These are phyloP conservation scores for Alligator mississippiensis DNA, from an alignment of 2,113 vertebrate species.

Conservation along the genomic window DNA sequence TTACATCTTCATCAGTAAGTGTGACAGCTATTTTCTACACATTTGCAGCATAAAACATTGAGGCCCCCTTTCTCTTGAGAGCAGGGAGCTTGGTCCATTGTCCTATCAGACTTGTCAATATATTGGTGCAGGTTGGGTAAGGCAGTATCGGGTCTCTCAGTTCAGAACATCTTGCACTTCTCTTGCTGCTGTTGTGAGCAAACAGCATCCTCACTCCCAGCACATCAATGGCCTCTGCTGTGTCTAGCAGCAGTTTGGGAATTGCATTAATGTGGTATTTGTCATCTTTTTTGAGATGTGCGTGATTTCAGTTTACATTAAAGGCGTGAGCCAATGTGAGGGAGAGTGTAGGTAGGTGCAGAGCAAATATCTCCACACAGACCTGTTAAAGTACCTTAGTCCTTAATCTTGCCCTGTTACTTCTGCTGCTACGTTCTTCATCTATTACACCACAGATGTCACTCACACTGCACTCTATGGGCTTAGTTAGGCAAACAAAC, in stretches of 20 bases:
- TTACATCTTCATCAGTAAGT: neutral
- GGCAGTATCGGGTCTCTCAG: neutral
- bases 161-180: neutral
- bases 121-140: conserved; percentile 1
- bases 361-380: neutral
- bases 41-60: neutral
- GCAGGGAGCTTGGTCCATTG: neutral
- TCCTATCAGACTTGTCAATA: neutral
- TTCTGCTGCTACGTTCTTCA: neutral
- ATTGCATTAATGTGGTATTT: neutral
- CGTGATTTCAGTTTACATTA: neutral
- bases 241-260: neutral
- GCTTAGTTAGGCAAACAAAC: neutral
- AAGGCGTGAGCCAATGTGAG: neutral
- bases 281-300: neutral
- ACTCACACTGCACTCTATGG: neutral
- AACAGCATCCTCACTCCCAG: neutral
- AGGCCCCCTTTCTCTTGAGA: neutral
- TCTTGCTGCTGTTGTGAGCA: neutral
- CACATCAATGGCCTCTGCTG: accelerated
- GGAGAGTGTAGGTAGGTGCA: neutral
- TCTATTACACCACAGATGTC: neutral
- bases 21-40: neutral
- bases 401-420: neutral
- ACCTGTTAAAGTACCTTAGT: neutral